Evolutionary conservation across 2,888 invertebrate species (phyloP).

Genomic region (Netelia fuscicornis): DNA sequence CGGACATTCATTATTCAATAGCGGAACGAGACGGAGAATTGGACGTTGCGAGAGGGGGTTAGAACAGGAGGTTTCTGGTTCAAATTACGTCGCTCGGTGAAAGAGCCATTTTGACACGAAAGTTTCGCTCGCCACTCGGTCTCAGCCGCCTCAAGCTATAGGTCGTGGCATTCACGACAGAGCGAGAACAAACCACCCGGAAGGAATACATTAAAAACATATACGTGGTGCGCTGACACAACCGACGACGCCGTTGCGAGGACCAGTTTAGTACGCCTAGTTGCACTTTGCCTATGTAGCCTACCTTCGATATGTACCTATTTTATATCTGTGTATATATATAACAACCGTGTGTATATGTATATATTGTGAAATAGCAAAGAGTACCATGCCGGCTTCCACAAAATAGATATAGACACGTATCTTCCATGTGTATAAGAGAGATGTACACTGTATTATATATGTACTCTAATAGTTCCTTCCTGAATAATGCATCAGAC

Average conservation of each 20-base stretch:
- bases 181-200: constrained; percentile 74
- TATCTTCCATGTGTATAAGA: constrained; percentile 59
- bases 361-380: constrained; percentile 52
- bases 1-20: constrained; percentile 70
- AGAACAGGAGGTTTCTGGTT: constrained; percentile 42
- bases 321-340: constrained; percentile 11
- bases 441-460: constrained; percentile 63
- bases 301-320: constrained; percentile 62
- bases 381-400: constrained; percentile 63
- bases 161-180: constrained; percentile 38
- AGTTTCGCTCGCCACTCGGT: constrained; percentile 61
- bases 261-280: constrained; percentile 76
- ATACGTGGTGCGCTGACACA: constrained; percentile 75
- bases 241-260: constrained; percentile 74
- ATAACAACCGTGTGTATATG: constrained; percentile 1
- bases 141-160: not conserved
- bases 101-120: constrained; percentile 70
- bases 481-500: constrained; percentile 81
- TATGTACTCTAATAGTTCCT: constrained; percentile 81
- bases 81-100: constrained; percentile 63
- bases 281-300: constrained; percentile 75
- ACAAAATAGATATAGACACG: constrained; percentile 56
- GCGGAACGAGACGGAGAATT: constrained; percentile 36
- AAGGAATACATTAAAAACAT: constrained; percentile 79
- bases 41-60: constrained; percentile 10